Percentiles rank a stretch among this genome's conserved stretches.
phyloP scores from a whole-genome alignment of 2,888 invertebrate genomes.

The Drosophila kambysellisi region DNA sequence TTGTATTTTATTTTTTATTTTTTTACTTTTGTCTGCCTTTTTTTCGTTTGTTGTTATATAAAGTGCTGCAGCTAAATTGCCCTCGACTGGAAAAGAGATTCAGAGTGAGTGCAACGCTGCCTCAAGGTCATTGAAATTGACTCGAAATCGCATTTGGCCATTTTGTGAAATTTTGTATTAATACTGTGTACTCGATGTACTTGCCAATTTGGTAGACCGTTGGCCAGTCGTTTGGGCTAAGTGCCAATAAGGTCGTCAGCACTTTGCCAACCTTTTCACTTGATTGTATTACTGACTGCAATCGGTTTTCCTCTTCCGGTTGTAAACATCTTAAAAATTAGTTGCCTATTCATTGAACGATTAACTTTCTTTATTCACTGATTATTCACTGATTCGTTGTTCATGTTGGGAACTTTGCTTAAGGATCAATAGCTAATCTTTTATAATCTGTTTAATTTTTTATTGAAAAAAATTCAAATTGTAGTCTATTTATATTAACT shows the following conservation, averaged over 20 bases:
- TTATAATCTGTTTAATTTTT: not conserved
- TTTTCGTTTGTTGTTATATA: constrained; percentile 55
- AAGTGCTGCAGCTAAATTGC: constrained; percentile 47
- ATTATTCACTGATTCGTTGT: not conserved
- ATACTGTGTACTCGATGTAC: constrained; percentile 4
- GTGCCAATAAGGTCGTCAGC: constrained; percentile 41
- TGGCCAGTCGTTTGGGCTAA: constrained; percentile 4
- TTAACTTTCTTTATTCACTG: constrained; percentile 10
- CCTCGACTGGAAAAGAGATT: constrained; percentile 24
- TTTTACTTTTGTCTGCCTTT: constrained; percentile 34
- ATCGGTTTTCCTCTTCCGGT: constrained; percentile 20
- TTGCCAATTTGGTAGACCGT: constrained; percentile 40
- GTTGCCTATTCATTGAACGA: constrained; percentile 20
- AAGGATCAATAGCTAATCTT: not conserved
- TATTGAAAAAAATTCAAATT: not conserved
- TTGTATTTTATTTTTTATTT: constrained; percentile 43
- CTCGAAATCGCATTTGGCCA: constrained; percentile 42
- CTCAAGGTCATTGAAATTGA: constrained; percentile 78
- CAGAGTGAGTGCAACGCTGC: constrained; percentile 57
- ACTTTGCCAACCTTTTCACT: constrained; percentile 24
- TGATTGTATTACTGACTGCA: constrained; percentile 1
- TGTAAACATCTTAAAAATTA: constrained; percentile 18
- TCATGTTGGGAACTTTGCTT: not conserved
- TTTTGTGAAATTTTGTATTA: constrained; percentile 20
- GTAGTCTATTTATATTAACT: not conserved